Evolutionary conservation across 2,888 invertebrate genomes (phyloP), one percentile per base, ranked within the genome.

Genomic region (Arge pagana): DNA sequence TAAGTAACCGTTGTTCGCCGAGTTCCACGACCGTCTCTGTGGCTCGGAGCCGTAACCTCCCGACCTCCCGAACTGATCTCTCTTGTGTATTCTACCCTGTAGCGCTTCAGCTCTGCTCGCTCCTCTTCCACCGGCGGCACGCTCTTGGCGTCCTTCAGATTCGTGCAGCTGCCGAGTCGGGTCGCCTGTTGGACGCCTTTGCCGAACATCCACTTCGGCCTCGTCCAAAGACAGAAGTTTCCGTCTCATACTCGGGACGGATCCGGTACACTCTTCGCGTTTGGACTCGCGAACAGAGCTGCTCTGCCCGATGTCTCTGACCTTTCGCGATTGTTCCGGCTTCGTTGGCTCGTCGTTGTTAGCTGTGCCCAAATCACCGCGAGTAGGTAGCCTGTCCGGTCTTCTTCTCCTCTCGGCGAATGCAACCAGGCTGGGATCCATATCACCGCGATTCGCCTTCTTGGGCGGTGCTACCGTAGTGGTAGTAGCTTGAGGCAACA

Each of bases 101-200:
- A 16, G 16, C 19, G 31, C 36, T 13, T 26, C 36, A 6, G 15
- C 54, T 23, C 48, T 18, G 21, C 23, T 5, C 49, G 48, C 3
- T 43, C 30, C 40, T 67, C 65, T 28, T 63, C 56, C 42, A 60
- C 62, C 13, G 59, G 41, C 19, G 61, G 43, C 11, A 56, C 57
- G 3, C 7, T 33, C 13, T 1, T 26, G 15, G 8, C 21, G 21
- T 33, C 8, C 15, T 23, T 4, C 23, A 19, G 2, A 6, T 11
- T 1, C 3, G 5, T 16, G 71, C 73, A 10, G 72, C 74, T 36
- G 69, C 50, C 52, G 72, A 70, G 0, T 55, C 66, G 51, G 64
- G 71, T 2, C 72, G 74, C 75, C 75, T 71, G 26, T 61, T 55
- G 28, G 49, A 43, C 58, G 58, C 30, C 7, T 57, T 58, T n/a